These are phyloP conservation scores for Sylvia borin DNA, from an alignment of 2,797 vertebrate genomes.

Conservation along the genomic window DNA sequence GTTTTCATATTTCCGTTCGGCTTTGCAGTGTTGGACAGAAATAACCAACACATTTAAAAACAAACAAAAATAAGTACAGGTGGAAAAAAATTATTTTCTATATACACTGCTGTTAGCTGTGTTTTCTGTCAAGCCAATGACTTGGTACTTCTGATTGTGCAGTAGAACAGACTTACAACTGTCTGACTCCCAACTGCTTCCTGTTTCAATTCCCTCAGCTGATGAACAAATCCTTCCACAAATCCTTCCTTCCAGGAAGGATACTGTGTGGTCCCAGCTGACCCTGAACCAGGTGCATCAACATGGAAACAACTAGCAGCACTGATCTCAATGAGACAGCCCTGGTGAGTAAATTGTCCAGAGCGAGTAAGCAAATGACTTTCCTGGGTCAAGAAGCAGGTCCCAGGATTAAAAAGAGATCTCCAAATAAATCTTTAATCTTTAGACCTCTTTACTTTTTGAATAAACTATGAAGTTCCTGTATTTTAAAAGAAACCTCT, in stretches of 20 bases:
- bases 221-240: background rate
- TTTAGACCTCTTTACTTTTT: background rate
- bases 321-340: background rate
- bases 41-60: background rate
- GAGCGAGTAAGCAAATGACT: background rate
- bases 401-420: background rate
- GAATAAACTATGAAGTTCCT: background rate
- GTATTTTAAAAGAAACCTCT: background rate
- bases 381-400: background rate
- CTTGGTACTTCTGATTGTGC: background rate
- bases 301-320: background rate
- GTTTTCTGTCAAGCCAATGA: background rate
- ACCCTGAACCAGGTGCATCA: background rate
- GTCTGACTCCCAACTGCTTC: background rate
- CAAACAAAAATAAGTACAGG: background rate
- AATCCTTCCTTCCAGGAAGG: background rate
- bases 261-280: background rate
- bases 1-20: background rate
- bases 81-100: background rate
- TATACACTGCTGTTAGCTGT: background rate
- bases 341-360: background rate
- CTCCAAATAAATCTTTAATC: background rate
- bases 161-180: background rate
- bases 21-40: background rate
- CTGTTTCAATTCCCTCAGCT: background rate